Evolutionary conservation across 2,113 vertebrate genomes (phyloP).

Genomic region (Hemiprocne comata): DNA sequence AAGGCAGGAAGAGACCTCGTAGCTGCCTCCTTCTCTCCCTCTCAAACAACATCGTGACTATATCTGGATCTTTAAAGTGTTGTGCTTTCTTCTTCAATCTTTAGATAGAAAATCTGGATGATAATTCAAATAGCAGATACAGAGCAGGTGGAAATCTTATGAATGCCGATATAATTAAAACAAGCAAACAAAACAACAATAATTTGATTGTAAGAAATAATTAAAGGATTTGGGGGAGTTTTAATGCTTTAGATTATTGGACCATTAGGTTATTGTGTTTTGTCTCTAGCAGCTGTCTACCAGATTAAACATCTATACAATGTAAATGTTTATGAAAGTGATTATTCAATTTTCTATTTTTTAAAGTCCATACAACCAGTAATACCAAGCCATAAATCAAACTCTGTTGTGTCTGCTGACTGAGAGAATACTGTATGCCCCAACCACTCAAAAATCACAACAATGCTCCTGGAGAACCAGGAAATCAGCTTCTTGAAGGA

Average conservation of each 20-base stretch:
- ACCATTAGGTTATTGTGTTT: too few species aligned
- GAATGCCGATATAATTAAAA: neutral
- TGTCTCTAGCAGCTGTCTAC: neutral
- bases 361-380: neutral
- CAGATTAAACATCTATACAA: neutral
- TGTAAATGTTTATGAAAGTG: neutral
- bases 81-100: neutral
- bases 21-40: neutral
- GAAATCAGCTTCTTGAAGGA: neutral
- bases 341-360: neutral
- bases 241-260: neutral
- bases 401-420: neutral
- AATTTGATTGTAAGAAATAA: neutral
- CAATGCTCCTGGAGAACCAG: neutral
- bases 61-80: neutral
- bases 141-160: neutral
- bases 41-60: neutral
- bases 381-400: neutral
- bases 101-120: neutral
- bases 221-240: neutral
- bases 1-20: neutral
- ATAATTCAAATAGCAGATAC: constrained; percentile 2
- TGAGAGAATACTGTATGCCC: neutral
- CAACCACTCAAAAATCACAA: neutral
- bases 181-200: neutral